These are phyloP conservation scores for Acanthopleura granulata DNA, from an alignment of 2,888 invertebrate genomes.

Conservation along the genomic window DNA sequence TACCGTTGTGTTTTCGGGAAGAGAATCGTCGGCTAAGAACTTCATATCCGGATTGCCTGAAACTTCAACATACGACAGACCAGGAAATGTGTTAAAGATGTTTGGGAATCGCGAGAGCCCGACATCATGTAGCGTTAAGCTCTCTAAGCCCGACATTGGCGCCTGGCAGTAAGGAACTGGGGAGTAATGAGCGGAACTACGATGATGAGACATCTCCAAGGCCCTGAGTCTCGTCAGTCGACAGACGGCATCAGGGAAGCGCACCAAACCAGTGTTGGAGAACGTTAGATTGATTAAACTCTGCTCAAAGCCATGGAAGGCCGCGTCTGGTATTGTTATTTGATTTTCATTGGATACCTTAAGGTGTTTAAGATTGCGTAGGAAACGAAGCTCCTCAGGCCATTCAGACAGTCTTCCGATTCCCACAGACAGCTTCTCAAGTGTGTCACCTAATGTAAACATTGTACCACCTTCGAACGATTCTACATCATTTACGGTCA, in stretches of 20 bases:
- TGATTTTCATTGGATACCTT: neutral
- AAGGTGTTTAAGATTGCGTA: neutral
- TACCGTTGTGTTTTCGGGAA: neutral
- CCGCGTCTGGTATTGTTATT: neutral
- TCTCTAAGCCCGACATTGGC: neutral
- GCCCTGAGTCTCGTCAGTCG: neutral
- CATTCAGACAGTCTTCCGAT: neutral
- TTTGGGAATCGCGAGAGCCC: neutral
- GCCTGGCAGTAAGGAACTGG: neutral
- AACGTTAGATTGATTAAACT: neutral
- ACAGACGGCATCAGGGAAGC: neutral
- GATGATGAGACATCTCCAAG: neutral
- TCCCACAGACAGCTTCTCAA: neutral
- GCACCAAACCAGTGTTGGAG: neutral
- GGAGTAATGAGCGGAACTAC: neutral
- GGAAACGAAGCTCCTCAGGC: neutral
- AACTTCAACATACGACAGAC: neutral
- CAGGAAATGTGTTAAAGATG: neutral
- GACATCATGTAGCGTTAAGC: neutral
- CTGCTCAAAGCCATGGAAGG: neutral
- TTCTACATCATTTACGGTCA: neutral
- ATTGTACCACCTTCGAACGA: neutral
- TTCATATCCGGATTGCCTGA: neutral
- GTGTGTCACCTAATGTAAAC: neutral
- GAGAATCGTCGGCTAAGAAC: neutral